Conservation (phyloP, 2,797 vertebrate genomes). For the Danio choprae region DNA sequence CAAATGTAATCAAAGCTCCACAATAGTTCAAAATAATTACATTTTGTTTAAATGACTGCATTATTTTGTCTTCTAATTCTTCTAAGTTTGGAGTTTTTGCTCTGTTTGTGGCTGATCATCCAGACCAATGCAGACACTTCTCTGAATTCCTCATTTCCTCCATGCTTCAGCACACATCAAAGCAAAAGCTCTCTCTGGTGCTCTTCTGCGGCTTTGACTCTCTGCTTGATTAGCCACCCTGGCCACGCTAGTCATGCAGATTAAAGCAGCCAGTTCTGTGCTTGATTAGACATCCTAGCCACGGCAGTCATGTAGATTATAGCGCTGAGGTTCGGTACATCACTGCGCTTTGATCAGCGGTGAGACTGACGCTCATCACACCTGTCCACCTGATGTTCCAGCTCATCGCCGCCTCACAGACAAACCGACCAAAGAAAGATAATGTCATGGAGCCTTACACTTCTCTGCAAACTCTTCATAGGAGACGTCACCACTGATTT, state of each 20-base stretch:
- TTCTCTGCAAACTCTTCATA: background rate
- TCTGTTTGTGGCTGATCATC: slow-evolving; percentile 32
- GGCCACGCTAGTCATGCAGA: slow-evolving; percentile 61
- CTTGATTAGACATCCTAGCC: slow-evolving; percentile 71
- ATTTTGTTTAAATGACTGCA: background rate
- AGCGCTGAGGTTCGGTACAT: slow-evolving; percentile 73
- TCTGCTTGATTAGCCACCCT: slow-evolving; percentile 59
- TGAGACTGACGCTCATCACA: slow-evolving; percentile 79
- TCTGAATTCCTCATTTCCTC: slow-evolving; percentile 41
- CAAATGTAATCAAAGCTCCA: background rate
- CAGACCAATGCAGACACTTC: slow-evolving; percentile 45
- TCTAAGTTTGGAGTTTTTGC: background rate
- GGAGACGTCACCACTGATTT: slow-evolving; percentile 26
- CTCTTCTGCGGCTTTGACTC: slow-evolving; percentile 54
- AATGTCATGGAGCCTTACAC: slow-evolving; percentile 44
- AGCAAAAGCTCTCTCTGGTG: slow-evolving; percentile 41
- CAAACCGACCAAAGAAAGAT: slow-evolving; percentile 51
- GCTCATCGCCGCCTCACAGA: slow-evolving; percentile 52
- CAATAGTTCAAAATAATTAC: background rate
- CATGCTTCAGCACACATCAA: slow-evolving; percentile 60
- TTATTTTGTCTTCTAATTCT: background rate
- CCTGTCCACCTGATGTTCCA: slow-evolving; percentile 69
- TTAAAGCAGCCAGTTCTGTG: slow-evolving; percentile 59
- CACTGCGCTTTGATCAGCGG: slow-evolving; percentile 84
- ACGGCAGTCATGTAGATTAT: slow-evolving; percentile 82